phyloP scores from a whole-genome alignment of 2,888 invertebrate genomes.

The Mythimna albipuncta region DNA sequence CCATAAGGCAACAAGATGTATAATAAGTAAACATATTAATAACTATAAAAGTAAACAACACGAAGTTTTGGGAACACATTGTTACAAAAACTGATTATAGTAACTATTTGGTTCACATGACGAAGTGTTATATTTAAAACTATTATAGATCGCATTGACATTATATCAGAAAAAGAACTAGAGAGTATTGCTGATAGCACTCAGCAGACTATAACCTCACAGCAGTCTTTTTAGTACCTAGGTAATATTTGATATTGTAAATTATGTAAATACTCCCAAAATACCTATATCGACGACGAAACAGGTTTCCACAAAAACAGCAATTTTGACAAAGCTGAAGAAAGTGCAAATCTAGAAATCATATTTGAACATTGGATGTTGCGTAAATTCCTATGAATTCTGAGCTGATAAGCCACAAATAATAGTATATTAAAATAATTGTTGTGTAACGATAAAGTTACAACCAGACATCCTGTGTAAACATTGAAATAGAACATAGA shows the following conservation, averaged over 20 bases:
- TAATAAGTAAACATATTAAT: constrained; percentile 22
- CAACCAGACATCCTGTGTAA: constrained; percentile 17
- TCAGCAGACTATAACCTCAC: not conserved
- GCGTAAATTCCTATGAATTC: not conserved
- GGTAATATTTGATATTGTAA: no score
- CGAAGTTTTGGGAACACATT: constrained; percentile 19
- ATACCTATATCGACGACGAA: not conserved
- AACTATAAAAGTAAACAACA: constrained; percentile 33
- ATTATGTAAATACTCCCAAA: no score
- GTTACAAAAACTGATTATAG: not conserved
- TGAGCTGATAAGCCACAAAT: no score
- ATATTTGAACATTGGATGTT: not conserved
- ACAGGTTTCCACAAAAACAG: not conserved
- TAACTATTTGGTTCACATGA: not conserved
- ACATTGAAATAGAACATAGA: not conserved
- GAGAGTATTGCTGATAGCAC: not conserved
- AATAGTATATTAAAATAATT: not conserved
- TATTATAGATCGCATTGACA: not conserved
- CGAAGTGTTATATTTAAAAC: not conserved
- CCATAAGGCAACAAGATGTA: constrained; percentile 38
- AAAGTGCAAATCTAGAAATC: not conserved
- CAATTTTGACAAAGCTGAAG: not conserved
- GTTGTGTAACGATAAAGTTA: constrained; percentile 15
- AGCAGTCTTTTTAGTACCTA: not conserved
- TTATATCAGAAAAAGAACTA: not conserved